These are phyloP conservation scores for Colletes gigas DNA, from an alignment of 1,140 invertebrate genomes.

Conservation along the genomic window DNA sequence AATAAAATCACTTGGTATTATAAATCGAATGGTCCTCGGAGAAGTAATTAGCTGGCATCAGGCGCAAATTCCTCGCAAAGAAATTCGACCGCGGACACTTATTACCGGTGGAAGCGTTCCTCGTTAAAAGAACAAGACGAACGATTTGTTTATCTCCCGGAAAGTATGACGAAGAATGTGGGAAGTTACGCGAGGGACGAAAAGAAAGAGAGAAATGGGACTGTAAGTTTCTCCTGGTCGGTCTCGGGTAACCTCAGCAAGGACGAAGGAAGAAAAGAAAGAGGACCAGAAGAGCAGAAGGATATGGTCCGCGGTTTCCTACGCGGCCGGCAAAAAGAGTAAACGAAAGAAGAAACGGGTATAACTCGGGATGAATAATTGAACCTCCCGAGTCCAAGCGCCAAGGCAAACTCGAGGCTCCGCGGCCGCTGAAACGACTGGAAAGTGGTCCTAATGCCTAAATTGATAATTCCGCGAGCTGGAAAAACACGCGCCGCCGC, in stretches of 20 bases:
- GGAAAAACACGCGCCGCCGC: conserved; percentile 30
- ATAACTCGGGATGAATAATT: conserved; percentile 64
- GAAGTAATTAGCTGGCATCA: no score
- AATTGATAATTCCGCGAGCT: conserved; percentile 57
- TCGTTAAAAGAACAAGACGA: conserved; percentile 41
- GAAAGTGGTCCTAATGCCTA: conserved; percentile 59
- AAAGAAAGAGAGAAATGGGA: not conserved
- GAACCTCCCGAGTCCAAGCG: conserved; percentile 52
- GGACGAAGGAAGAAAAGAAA: not conserved
- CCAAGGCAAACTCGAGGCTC: conserved; percentile 52
- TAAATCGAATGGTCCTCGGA: no score
- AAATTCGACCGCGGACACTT: no score
- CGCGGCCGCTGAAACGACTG: conserved; percentile 11
- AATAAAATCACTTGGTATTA: no score
- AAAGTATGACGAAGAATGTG: not conserved
- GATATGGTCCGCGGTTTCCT: conserved; percentile 50
- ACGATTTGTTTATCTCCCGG: conserved; percentile 43
- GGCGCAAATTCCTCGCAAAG: no score
- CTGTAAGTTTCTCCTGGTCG: conserved; percentile 13
- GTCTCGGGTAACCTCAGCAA: conserved; percentile 21
- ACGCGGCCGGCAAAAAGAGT: conserved; percentile 51
- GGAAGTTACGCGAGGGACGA: not conserved
- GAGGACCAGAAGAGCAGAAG: not conserved
- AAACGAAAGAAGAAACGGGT: conserved; percentile 47
- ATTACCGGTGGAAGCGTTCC: conserved; percentile 18